Percentiles rank a stretch among this genome's conserved stretches.
Evolutionary conservation across 2,113 vertebrate species (phyloP).

Genomic region (Rhabdornis inornatus): DNA sequence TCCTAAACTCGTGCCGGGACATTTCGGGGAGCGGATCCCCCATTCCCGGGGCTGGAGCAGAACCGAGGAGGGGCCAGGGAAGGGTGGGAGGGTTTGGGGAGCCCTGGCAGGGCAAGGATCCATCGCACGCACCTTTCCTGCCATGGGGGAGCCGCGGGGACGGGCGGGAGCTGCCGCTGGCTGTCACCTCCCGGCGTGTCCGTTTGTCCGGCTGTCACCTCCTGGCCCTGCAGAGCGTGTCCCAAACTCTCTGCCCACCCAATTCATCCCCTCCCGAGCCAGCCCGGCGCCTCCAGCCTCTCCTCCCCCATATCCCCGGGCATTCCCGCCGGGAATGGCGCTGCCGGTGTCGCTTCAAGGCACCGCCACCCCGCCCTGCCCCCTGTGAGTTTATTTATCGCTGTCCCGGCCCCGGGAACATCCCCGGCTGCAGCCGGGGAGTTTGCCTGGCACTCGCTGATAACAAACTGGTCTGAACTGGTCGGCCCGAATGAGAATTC

Average conservation of each 20-base stretch:
- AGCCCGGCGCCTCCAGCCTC: background rate
- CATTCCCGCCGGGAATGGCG: accelerated
- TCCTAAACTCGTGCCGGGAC: background rate
- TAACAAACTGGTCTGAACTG: background rate
- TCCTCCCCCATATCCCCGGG: background rate
- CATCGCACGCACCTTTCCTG: background rate
- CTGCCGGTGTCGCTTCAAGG: background rate
- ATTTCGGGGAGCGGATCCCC: background rate
- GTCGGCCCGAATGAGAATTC: background rate
- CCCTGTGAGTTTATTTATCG: background rate
- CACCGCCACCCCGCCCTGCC: background rate
- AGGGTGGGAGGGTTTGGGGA: background rate
- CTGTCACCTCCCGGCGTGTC: background rate
- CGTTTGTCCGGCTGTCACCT: background rate
- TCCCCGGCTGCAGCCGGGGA: background rate
- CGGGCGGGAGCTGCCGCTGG: too few relatives aligned
- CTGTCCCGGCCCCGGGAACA: background rate
- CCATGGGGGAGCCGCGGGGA: background rate
- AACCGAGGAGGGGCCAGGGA: background rate
- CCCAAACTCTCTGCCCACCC: accelerated
- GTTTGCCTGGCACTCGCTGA: background rate
- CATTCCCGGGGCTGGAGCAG: accelerated
- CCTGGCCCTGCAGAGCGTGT: background rate
- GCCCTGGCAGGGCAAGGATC: background rate
- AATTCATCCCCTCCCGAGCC: accelerated